These are phyloP conservation scores for Lamellibrachia columna DNA, from an alignment of 2,888 invertebrate genomes.

Conservation along the genomic window DNA sequence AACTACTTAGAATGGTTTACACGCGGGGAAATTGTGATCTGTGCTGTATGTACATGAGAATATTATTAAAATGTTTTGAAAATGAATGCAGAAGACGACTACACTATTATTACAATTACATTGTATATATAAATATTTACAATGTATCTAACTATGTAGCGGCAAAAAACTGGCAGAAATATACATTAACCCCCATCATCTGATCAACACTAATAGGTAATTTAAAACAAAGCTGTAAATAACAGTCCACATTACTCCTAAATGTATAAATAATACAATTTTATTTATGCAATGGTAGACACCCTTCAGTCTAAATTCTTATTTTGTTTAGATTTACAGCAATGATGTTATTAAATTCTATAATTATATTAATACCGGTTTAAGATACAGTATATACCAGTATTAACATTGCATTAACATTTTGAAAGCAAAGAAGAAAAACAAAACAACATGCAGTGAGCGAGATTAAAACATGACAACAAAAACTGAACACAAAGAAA, in stretches of 20 bases:
- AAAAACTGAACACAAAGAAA: constrained; percentile 1
- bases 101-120: no score
- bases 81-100: no score
- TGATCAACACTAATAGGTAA: not conserved
- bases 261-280: no score
- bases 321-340: not conserved
- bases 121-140: not conserved
- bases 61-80: no score
- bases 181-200: not conserved
- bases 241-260: no score
- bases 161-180: not conserved
- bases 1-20: not conserved
- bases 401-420: not conserved
- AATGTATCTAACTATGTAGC: not conserved
- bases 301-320: no score
- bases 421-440: no score
- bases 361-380: not conserved
- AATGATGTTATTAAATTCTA: not conserved
- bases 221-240: not conserved
- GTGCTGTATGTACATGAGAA: no score
- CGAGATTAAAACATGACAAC: not conserved
- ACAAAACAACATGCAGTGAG: not conserved
- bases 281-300: no score
- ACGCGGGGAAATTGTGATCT: no score
- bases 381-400: not conserved